phyloP scores from a whole-genome alignment of 2,888 invertebrate species.

The Emmelina monodactyla region DNA sequence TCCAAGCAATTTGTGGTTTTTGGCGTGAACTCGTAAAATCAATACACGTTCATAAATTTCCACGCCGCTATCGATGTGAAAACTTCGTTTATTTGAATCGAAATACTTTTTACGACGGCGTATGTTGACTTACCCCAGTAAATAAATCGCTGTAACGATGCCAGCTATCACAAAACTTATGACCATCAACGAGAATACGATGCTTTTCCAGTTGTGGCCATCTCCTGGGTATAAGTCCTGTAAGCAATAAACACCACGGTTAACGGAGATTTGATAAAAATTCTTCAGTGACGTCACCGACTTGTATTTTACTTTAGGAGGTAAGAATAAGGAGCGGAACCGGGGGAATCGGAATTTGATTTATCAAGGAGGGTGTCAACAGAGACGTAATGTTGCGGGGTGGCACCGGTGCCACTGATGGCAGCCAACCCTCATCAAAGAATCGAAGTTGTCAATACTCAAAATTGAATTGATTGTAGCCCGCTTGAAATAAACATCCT shows the following conservation, averaged over 20 bases:
- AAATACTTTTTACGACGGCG: not conserved
- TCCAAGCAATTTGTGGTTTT: slow-evolving; percentile 7
- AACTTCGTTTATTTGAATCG: not conserved
- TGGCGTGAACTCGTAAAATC: slow-evolving; percentile 10
- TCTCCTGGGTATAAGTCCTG: slow-evolving; percentile 83
- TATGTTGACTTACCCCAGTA: slow-evolving; percentile 72
- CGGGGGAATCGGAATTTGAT: slow-evolving; percentile 24
- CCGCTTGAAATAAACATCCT: too few species aligned
- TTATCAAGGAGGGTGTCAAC: slow-evolving; percentile 22
- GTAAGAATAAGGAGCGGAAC: slow-evolving; percentile 5
- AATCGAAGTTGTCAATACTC: not conserved
- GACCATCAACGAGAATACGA: slow-evolving; percentile 85
- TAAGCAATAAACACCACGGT: too few species aligned
- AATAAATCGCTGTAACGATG: slow-evolving; percentile 87
- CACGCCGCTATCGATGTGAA: not conserved
- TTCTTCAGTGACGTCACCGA: too few species aligned
- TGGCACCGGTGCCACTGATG: slow-evolving; percentile 4
- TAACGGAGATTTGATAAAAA: too few species aligned
- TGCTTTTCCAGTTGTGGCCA: slow-evolving; percentile 90
- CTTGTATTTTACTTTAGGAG: not conserved
- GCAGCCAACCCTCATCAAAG: slow-evolving; percentile 5
- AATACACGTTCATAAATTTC: slow-evolving; percentile 12
- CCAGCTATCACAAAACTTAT: slow-evolving; percentile 88
- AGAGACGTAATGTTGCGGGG: slow-evolving; percentile 18
- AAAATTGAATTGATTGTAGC: too few species aligned